Conservation (phyloP, 2,888 invertebrate species). For the Polydrusus tereticollis region DNA sequence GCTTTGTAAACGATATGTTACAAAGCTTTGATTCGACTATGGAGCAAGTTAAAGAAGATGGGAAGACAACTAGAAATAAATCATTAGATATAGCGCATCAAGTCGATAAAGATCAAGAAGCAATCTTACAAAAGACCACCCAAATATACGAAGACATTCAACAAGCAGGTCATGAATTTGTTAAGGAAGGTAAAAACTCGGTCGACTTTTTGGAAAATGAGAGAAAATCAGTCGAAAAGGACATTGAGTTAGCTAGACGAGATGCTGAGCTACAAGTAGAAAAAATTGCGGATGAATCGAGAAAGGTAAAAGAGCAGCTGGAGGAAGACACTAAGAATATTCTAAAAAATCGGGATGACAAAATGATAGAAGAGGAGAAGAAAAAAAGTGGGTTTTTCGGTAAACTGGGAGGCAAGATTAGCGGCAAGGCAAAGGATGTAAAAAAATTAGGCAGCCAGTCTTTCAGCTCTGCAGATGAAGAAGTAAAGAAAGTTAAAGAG, state of each 20-base stretch:
- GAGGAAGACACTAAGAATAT: not conserved
- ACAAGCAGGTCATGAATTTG: slow-evolving; percentile 52
- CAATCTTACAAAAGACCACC: slow-evolving; percentile 57
- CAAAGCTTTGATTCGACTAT: slow-evolving; percentile 55
- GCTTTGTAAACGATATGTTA: slow-evolving; percentile 53
- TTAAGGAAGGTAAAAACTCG: slow-evolving; percentile 42
- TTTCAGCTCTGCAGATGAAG: not conserved
- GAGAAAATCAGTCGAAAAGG: slow-evolving; percentile 36
- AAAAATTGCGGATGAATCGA: not conserved
- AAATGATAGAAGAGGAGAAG: slow-evolving; percentile 6
- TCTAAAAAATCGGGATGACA: slow-evolving; percentile 28
- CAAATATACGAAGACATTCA: slow-evolving; percentile 54
- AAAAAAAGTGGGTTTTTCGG: slow-evolving; percentile 25
- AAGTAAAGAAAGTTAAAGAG: not conserved
- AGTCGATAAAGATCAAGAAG: slow-evolving; percentile 38
- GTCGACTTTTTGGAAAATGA: slow-evolving; percentile 44
- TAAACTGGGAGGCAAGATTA: slow-evolving; percentile 37
- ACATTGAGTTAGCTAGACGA: slow-evolving; percentile 11
- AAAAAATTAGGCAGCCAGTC: slow-evolving; percentile 20
- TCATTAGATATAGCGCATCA: slow-evolving; percentile 5
- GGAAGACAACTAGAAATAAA: not conserved
- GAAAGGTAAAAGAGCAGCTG: not conserved
- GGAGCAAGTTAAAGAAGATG: slow-evolving; percentile 51
- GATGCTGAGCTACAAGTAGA: slow-evolving; percentile 9
- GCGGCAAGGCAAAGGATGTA: slow-evolving; percentile 48